phyloP scores from a whole-genome alignment of 2,113 vertebrate species.

The Galbula dea region DNA sequence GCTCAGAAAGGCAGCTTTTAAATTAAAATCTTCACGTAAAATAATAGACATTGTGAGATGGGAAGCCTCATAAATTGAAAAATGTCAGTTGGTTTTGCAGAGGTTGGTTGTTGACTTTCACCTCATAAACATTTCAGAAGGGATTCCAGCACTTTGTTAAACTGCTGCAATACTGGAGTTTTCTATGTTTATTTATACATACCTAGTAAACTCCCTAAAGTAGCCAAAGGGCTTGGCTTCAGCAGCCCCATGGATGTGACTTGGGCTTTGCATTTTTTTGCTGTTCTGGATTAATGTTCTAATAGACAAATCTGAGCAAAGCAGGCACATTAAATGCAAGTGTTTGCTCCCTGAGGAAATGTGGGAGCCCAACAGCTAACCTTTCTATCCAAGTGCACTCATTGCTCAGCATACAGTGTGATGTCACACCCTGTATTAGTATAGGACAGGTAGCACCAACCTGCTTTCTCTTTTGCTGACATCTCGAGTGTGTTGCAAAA shows the following conservation, averaged over 20 bases:
- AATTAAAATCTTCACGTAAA: background rate
- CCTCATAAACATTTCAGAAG: constrained; percentile 20
- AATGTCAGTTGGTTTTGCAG: background rate
- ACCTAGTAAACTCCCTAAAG: background rate
- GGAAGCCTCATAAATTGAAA: background rate
- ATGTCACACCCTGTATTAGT: fast-evolving
- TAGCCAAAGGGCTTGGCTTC: background rate
- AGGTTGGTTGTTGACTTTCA: constrained; percentile 14
- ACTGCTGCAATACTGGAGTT: background rate
- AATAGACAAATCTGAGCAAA: background rate
- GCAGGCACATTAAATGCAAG: background rate
- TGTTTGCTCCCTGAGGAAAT: background rate
- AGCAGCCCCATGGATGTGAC: background rate
- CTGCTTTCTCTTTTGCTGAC: background rate
- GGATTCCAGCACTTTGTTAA: constrained; percentile 6
- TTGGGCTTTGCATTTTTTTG: background rate
- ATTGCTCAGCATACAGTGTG: background rate
- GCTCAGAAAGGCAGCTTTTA: background rate
- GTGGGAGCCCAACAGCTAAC: background rate
- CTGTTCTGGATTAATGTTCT: background rate
- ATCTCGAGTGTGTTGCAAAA: background rate
- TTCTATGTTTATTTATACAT: background rate
- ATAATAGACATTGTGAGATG: background rate
- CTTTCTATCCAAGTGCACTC: too few species aligned
- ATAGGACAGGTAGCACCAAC: background rate